A percentile compares a stretch with the other conserved stretches of the same genome.
Conservation (phyloP, 2,113 vertebrate species). For the Alectura lathami region DNA sequence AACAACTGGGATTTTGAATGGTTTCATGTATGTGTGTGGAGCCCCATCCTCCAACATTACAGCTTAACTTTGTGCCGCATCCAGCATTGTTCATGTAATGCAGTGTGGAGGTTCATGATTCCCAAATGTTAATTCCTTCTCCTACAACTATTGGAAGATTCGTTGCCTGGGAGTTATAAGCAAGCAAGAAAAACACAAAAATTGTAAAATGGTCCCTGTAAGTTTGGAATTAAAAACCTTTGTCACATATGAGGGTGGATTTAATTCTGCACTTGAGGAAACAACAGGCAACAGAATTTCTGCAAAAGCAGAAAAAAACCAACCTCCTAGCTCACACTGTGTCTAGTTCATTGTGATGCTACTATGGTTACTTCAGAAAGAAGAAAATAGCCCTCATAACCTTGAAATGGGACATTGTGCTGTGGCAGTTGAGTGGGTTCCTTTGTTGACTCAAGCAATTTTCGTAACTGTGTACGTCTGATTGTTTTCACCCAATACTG, state of each 20-base stretch:
- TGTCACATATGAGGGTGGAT: neutral
- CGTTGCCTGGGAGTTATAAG: neutral
- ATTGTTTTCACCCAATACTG: neutral
- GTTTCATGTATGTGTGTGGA: neutral
- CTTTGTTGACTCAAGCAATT: neutral
- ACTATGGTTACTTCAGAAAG: slow-evolving; percentile 65
- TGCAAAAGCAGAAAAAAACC: neutral
- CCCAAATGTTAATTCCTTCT: neutral
- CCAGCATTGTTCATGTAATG: neutral
- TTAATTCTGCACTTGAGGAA: slow-evolving; percentile 1
- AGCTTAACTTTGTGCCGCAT: neutral
- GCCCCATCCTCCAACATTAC: neutral
- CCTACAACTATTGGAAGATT: neutral
- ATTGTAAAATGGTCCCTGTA: neutral
- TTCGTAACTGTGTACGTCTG: neutral
- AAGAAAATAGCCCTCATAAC: slow-evolving; percentile 32
- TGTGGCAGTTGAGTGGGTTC: neutral
- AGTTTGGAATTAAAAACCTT: neutral
- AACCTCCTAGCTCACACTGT: neutral
- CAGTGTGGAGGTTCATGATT: accelerated
- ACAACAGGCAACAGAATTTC: neutral
- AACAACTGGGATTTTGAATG: neutral
- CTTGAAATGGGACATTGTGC: slow-evolving; percentile 36
- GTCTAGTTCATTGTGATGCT: neutral
- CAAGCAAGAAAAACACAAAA: neutral